Conservation (phyloP, 2,113 vertebrate genomes). For the Vulpes vulpes region DNA sequence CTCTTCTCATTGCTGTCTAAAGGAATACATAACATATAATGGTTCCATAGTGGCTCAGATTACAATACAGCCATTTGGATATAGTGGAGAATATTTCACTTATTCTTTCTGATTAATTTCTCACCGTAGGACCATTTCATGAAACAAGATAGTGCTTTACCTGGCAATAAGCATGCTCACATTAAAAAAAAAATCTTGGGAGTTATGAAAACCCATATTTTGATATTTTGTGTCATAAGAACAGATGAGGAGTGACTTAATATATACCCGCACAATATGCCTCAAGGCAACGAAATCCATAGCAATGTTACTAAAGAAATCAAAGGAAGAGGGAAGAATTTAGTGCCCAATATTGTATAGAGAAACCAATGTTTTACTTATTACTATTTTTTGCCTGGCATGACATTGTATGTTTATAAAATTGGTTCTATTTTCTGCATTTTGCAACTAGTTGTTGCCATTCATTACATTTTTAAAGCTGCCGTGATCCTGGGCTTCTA, state of each 20-base stretch:
- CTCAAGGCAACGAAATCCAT: not conserved
- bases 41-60: not conserved
- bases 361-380: constrained; percentile 27
- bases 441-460: not conserved
- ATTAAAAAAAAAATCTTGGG: constrained; percentile 49
- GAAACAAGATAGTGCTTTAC: constrained; percentile 51
- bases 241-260: constrained; percentile 68
- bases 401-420: not conserved
- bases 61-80: not conserved
- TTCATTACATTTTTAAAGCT: not conserved
- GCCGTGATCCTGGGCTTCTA: not conserved
- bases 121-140: not conserved
- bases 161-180: constrained; percentile 38
- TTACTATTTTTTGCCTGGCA: not conserved
- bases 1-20: not conserved
- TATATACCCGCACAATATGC: constrained; percentile 18
- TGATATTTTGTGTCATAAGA: constrained; percentile 60
- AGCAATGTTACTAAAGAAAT: constrained; percentile 66
- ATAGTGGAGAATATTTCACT: not conserved
- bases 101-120: constrained; percentile 57
- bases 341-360: constrained; percentile 49
- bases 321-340: constrained; percentile 11
- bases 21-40: not conserved
- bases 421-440: not conserved
- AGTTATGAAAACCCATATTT: constrained; percentile 35